Evolutionary conservation across 2,113 vertebrate genomes (phyloP), one percentile per base, ranked within the genome.

Genomic region (Chlamydotis undulata): DNA sequence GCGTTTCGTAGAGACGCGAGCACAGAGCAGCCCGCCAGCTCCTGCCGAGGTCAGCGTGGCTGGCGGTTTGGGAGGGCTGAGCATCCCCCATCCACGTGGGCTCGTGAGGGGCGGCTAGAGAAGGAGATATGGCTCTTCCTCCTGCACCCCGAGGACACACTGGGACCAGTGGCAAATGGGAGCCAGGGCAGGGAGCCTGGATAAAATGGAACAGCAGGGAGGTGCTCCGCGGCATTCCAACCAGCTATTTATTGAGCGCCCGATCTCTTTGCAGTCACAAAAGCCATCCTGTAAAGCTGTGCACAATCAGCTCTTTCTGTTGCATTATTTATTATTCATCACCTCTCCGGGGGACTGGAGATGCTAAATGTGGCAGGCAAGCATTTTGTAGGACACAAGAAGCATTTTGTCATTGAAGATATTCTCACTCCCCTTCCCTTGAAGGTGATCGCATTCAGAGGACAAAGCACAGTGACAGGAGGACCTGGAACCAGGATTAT

Each of bases 111-210:
- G 2, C 5, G 5, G 24, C 4, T 4, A 7, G 37, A 22, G 29
- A 18, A 33, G 33, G 47, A 68, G 28, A 4, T 33, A 0, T 3
- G 8, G 31, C 47, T 67, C 59, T 49, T 35, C 31, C 33, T 19
- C 59, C 43, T 23, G 50, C 55, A 7, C 26, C 28, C 70, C 7
- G 19, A 1, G 2, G 19, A 7, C 28, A 15, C 39, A 2, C 16
- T 0, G 9, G 31, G 39, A 12, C 39, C 8, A 8, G 11, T 0
- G 1, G 73, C 60, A 26, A 7, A 35, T 0, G 21, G 50, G 29
- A 10, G 9, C 28, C 7, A 3, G 29, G 47, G 23, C 53, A 9
- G 9, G 50, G 65, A 69, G 23, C 45, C 21, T 0, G 0, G 14
- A 3, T 12, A 3, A 4, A 18, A 25, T 1, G 41, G 33, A 52